These are phyloP conservation scores for Macrophya annulata DNA, from an alignment of 2,888 invertebrate genomes.

Conservation along the genomic window DNA sequence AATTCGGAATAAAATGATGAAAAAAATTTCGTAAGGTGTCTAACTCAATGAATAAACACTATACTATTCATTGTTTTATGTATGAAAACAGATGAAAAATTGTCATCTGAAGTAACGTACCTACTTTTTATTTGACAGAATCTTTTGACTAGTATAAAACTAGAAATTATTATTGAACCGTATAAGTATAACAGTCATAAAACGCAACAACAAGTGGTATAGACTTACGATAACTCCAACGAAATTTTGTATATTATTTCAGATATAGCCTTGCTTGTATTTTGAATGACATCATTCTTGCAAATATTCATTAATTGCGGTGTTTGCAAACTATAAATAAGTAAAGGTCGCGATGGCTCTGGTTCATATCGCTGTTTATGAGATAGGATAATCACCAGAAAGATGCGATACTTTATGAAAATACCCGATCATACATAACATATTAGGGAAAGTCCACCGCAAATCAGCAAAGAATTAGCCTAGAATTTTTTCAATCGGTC, in stretches of 20 bases:
- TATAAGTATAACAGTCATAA: not conserved
- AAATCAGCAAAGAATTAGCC: not conserved
- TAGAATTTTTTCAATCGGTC: not conserved
- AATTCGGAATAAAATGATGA: not conserved
- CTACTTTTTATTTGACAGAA: too few relatives aligned
- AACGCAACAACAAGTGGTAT: not conserved
- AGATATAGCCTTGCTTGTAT: too few relatives aligned
- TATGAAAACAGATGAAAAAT: not conserved
- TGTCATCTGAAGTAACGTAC: not conserved
- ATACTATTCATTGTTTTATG: not conserved
- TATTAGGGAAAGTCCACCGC: not conserved
- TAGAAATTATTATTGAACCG: not conserved
- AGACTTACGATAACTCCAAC: not conserved
- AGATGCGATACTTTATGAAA: not conserved
- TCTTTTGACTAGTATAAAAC: not conserved
- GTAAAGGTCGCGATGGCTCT: not conserved
- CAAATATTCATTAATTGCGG: too few relatives aligned
- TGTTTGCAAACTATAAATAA: too few relatives aligned
- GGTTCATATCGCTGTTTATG: not conserved
- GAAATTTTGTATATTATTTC: too few relatives aligned
- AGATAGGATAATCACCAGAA: not conserved
- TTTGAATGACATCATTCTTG: too few relatives aligned
- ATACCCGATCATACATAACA: not conserved
- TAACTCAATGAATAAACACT: too few relatives aligned
- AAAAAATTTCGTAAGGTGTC: too few relatives aligned